A percentile compares a stretch with the other conserved stretches of the same genome.
phyloP scores from a whole-genome alignment of 1,140 invertebrate genomes.

The Cydia splendana region DNA sequence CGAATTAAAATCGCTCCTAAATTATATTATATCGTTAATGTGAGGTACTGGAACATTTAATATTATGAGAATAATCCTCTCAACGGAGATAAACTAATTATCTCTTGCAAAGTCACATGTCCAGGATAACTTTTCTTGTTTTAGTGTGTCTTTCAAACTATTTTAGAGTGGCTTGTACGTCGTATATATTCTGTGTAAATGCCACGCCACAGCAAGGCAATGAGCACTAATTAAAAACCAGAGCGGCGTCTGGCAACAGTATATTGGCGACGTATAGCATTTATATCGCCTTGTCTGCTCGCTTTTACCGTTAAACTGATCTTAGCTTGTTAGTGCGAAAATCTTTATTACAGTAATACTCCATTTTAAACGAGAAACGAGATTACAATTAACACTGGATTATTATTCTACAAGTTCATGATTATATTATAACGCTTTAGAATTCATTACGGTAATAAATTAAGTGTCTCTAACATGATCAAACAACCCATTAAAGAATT shows the following conservation, averaged over 20 bases:
- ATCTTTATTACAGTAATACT: conserved; percentile 15
- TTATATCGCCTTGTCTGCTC: conserved; percentile 30
- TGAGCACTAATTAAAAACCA: conserved; percentile 32
- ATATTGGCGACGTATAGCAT: conserved; percentile 31
- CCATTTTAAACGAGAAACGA: conserved; percentile 1
- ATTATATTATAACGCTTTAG: background rate
- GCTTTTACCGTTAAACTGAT: conserved; percentile 28
- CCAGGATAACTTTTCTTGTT: background rate
- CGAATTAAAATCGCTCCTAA: no score
- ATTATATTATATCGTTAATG: no score
- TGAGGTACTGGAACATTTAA: background rate
- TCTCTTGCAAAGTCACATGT: background rate
- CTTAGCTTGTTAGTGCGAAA: conserved; percentile 24
- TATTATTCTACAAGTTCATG: background rate
- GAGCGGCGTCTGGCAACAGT: conserved; percentile 28
- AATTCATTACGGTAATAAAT: no score
- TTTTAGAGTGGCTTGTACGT: background rate
- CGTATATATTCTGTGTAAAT: conserved; percentile 9
- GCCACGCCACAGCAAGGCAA: conserved; percentile 9
- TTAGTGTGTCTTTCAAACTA: background rate
- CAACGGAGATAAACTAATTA: background rate
- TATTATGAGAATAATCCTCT: background rate
- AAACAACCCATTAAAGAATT: no score
- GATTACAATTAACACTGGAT: background rate
- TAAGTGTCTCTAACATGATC: no score